Evolutionary conservation across 2,113 vertebrate genomes (phyloP).

Genomic region (Leptobrachium ailaonicum): DNA sequence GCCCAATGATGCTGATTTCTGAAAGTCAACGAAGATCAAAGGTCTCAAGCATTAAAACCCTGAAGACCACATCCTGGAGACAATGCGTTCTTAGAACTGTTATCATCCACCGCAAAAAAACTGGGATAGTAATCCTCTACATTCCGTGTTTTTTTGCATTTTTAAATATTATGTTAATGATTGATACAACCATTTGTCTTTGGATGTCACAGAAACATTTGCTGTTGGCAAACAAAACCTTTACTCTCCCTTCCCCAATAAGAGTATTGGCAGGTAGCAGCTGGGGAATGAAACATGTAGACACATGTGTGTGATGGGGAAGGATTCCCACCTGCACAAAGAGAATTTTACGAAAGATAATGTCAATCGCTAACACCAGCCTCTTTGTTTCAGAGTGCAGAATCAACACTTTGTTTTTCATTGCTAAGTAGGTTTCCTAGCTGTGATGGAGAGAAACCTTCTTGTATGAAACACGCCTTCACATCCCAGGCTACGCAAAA

Average conservation of each 20-base stretch:
- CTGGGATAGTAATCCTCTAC: no score
- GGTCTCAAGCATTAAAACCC: no score
- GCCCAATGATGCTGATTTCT: no score
- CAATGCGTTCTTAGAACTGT: no score
- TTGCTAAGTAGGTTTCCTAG: constrained; percentile 5
- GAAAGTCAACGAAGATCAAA: no score
- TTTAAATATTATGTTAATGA: background rate
- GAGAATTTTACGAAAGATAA: constrained; percentile 10
- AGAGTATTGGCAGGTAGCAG: constrained; percentile 41
- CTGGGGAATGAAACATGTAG: constrained; percentile 18
- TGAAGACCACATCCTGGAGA: no score
- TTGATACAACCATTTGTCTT: background rate
- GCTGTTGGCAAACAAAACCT: constrained; percentile 5
- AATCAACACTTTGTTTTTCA: background rate
- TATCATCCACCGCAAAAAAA: no score
- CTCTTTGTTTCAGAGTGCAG: constrained; percentile 15
- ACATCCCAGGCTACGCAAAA: no score
- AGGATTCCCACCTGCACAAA: background rate
- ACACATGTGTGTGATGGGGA: constrained; percentile 49
- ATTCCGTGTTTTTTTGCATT: no score
- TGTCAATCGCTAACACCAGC: constrained; percentile 15
- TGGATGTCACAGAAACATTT: background rate
- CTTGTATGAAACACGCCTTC: background rate
- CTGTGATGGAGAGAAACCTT: background rate
- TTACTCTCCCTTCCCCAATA: background rate